Percentiles rank a stretch among this genome's conserved stretches.
These are phyloP conservation scores for Charadrius vociferus DNA, from an alignment of 2,113 vertebrate species.

Conservation along the genomic window DNA sequence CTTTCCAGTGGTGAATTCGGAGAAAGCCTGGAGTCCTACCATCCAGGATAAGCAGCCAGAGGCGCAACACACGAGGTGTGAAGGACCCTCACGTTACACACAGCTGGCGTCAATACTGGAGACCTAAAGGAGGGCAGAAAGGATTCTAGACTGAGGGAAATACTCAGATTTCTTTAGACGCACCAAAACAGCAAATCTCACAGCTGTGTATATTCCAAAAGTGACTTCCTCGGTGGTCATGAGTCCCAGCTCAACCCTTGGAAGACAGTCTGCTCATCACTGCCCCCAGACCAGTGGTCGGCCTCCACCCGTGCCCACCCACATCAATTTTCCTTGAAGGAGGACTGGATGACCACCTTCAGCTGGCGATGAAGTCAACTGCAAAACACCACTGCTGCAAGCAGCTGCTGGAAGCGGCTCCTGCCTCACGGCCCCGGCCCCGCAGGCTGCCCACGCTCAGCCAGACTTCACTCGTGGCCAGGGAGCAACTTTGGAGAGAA, in stretches of 20 bases:
- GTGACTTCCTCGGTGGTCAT: no score
- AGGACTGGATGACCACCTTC: neutral
- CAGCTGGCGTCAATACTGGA: neutral
- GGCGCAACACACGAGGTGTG: neutral
- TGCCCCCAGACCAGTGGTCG: no score
- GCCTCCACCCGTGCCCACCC: neutral
- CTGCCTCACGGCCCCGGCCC: rapidly evolving
- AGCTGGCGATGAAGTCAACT: neutral
- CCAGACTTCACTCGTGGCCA: neutral
- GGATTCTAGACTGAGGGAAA: neutral
- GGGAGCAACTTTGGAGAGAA: neutral
- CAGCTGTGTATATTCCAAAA: neutral
- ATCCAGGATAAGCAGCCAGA: neutral
- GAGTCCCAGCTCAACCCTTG: neutral
- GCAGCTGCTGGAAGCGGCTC: neutral
- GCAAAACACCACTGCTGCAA: neutral
- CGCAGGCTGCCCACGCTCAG: rapidly evolving
- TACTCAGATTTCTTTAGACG: neutral
- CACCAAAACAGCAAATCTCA: neutral
- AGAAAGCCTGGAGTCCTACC: neutral
- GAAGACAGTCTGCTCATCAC: neutral
- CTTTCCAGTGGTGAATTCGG: neutral
- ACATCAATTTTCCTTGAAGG: no score
- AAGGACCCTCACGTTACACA: neutral
- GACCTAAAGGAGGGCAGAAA: neutral